phyloP scores from a whole-genome alignment of 64 coral and sea anemone species.

The Cladopsammia gracilis region DNA sequence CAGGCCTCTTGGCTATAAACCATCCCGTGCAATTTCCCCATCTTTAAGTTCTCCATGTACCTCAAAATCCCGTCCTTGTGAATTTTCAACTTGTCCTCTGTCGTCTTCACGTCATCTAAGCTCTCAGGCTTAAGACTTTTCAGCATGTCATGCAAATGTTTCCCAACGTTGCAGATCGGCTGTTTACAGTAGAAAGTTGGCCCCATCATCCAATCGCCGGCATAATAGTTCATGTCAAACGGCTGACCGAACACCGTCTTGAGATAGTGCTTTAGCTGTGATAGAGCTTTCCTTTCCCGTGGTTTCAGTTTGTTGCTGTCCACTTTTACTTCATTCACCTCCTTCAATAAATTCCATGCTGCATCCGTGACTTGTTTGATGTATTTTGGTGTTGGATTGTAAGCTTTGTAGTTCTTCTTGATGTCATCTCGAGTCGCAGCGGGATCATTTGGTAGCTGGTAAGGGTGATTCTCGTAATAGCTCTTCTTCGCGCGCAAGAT shows the following conservation, averaged over 20 bases:
- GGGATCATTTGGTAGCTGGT: constrained; percentile 37
- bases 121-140: constrained; percentile 63
- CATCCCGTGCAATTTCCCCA: constrained; percentile 60
- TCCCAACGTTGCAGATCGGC: constrained; percentile 69
- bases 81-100: constrained; percentile 65
- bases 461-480: constrained; percentile 45
- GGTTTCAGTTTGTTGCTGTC: constrained; percentile 64
- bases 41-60: constrained; percentile 70
- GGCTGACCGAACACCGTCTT: constrained; percentile 78
- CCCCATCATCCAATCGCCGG: constrained; percentile 87
- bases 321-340: constrained; percentile 66
- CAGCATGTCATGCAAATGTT: constrained; percentile 54
- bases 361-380: constrained; percentile 74
- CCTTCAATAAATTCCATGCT: constrained; percentile 32
- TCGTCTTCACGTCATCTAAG: constrained; percentile 48
- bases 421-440: constrained; percentile 42
- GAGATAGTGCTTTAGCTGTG: constrained; percentile 81
- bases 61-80: constrained; percentile 52
- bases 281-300: constrained; percentile 85
- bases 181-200: constrained; percentile 81
- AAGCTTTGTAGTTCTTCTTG: constrained; percentile 58
- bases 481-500: constrained; percentile 6
- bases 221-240: constrained; percentile 78
- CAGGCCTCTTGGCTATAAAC: constrained; percentile 65
- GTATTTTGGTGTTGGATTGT: constrained; percentile 58